Conservation (phyloP, 2,888 invertebrate genomes). For the Ariolimax columbianus region DNA sequence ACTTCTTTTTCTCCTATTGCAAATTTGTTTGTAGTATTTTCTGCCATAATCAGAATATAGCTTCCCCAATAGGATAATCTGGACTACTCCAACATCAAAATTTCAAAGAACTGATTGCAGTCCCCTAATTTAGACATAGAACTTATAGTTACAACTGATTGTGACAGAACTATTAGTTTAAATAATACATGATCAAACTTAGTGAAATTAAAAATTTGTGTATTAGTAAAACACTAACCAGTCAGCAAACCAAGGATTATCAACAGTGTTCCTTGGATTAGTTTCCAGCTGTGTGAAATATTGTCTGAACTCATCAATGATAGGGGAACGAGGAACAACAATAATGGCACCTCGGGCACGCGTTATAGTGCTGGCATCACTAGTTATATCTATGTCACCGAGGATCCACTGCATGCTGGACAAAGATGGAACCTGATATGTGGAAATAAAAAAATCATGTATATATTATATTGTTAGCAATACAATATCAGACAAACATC, state of each 20-base stretch:
- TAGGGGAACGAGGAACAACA: constrained; percentile 57
- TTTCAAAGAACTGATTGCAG: too few relatives aligned
- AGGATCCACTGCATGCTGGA: constrained; percentile 69
- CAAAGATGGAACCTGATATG: constrained; percentile 16
- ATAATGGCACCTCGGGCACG: constrained; percentile 62
- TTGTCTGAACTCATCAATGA: constrained; percentile 66
- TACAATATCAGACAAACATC: not conserved
- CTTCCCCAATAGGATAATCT: too few relatives aligned
- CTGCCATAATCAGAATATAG: too few relatives aligned
- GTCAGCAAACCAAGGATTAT: constrained; percentile 72
- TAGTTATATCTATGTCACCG: constrained; percentile 59
- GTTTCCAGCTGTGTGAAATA: constrained; percentile 62
- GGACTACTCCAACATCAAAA: too few relatives aligned
- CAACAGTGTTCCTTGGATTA: constrained; percentile 59
- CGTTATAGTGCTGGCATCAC: constrained; percentile 38
- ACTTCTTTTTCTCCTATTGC: too few relatives aligned
- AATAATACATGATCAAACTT: not conserved
- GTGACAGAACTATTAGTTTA: not conserved
- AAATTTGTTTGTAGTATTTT: too few relatives aligned
- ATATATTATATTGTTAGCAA: not conserved
- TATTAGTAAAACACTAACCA: constrained; percentile 68
- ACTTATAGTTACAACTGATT: too few relatives aligned
- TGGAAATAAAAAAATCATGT: not conserved
- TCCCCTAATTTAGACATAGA: too few relatives aligned
- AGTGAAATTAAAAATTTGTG: too few relatives aligned